Percentiles rank a stretch among this genome's conserved stretches.
Evolutionary conservation across 2,888 invertebrate species (phyloP).

Genomic region (Euzophera pinguis): DNA sequence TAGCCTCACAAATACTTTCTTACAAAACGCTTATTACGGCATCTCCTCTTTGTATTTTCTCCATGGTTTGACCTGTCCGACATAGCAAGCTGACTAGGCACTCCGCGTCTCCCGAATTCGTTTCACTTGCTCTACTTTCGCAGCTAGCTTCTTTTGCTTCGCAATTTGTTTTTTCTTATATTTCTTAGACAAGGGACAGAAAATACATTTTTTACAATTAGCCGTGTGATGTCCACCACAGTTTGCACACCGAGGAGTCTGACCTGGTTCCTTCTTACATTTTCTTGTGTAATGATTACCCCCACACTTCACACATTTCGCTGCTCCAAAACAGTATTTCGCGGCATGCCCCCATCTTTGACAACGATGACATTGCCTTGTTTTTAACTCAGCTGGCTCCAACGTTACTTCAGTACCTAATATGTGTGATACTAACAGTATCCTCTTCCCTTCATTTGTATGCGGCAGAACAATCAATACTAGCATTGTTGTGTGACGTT

Average conservation of each 20-base stretch:
- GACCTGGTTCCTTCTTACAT: conserved; percentile 35
- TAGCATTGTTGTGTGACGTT: conserved; percentile 31
- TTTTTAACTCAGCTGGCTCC: conserved; percentile 44
- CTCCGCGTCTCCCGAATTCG: too few relatives aligned
- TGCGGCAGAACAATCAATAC: conserved; percentile 47
- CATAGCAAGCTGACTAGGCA: too few relatives aligned
- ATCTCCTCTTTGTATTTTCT: too few relatives aligned
- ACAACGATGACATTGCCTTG: conserved; percentile 58
- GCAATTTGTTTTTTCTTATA: conserved; percentile 22
- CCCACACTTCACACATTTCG: conserved; percentile 63
- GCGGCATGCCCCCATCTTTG: conserved; percentile 65
- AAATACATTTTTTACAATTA: conserved; percentile 42
- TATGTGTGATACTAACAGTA: conserved; percentile 38
- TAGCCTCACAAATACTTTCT: too few relatives aligned
- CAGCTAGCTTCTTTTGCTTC: conserved; percentile 6
- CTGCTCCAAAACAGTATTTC: conserved; percentile 47
- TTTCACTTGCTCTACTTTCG: background rate
- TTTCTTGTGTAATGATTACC: conserved; percentile 47
- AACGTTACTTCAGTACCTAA: conserved; percentile 41
- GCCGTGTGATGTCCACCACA: conserved; percentile 51
- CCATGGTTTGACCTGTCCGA: too few relatives aligned
- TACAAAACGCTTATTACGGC: too few relatives aligned
- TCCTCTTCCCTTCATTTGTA: conserved; percentile 34
- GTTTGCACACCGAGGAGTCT: conserved; percentile 53
- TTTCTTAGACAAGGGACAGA: conserved; percentile 30